Base-by-base conservation (phyloP, 2,113 vertebrate species). In the Gadus macrocephalus region DNA sequence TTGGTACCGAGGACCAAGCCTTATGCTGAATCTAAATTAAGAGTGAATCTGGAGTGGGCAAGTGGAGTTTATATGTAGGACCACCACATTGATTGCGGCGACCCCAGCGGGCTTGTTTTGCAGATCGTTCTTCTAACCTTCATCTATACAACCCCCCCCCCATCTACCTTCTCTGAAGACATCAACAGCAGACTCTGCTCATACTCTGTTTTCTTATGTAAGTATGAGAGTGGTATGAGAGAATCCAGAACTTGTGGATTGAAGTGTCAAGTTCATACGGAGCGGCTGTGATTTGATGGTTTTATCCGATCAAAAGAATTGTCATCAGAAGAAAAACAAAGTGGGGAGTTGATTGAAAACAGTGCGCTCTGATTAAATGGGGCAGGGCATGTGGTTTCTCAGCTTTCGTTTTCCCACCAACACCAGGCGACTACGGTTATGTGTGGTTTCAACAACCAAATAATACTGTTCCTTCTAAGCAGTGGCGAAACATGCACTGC, bases 301-400 rank as follows among this genome's bases (percentile, higher is more conserved):
- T 67, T 60, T 55, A 66, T 78, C 17, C 49, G 66, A 42, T 65
- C 64, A 74, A 38, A 56, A 61, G 3, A 62, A 62, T 16, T 49
- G 59, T 20, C 15, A 16, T 62, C 28, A 19, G 55, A 35, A 31
- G 53, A 28, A 31, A 60, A n/a, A 53, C 7, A 8, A 67, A 72
- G 62, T 53, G 35, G 69, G 14, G 53, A 31, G 63, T 66, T 70
- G 55, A 83, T 79, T 81, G 62, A 76, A 64, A 83, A 72, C 69
- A 74, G 62, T 62, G 63, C 61, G 27, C 15, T 75, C 58, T 35
- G 20, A 38, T 72, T 67, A 56, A 72, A 78, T 72, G 15, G 19
- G 42, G 22, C 53, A 66, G 38, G 8, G 38, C 19, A 14, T 63
- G 58, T 35, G 68, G 25, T 65, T 64, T 78, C 66, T 68, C 8